Conservation (phyloP, 2,888 invertebrate species). For the Meiosimyza platycephala region DNA sequence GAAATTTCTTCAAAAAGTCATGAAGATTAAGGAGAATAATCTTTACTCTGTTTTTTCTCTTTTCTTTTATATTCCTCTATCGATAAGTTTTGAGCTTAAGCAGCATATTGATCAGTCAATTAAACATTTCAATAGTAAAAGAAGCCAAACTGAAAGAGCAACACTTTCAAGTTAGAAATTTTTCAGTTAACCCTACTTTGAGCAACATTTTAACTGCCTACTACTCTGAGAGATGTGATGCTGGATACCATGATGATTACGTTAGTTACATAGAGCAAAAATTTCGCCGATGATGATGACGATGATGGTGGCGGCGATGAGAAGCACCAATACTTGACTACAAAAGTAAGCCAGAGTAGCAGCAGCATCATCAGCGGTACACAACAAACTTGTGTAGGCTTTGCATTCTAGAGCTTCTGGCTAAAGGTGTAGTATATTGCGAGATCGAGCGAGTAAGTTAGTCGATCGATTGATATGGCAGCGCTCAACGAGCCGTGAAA, state of each 20-base stretch:
- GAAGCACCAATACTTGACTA: background rate
- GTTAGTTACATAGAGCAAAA: background rate
- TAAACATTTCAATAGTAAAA: no score
- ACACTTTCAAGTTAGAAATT: no score
- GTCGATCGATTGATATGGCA: slow-evolving; percentile 45
- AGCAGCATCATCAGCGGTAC: background rate
- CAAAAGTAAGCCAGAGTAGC: background rate
- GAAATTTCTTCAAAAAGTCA: no score
- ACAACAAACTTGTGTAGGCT: background rate
- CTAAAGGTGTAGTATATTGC: slow-evolving; percentile 39
- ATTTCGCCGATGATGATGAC: slow-evolving; percentile 16
- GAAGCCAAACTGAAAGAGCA: no score
- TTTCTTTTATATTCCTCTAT: no score
- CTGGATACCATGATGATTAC: slow-evolving; percentile 19
- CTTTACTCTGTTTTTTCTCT: no score
- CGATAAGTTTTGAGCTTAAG: no score
- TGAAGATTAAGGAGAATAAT: no score
- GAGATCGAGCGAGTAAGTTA: slow-evolving; percentile 43
- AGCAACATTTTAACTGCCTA: no score
- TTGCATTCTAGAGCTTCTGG: slow-evolving; percentile 25
- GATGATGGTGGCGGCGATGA: slow-evolving; percentile 1
- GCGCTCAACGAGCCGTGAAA: slow-evolving; percentile 66
- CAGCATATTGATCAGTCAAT: no score
- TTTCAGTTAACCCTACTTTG: no score
- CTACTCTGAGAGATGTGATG: background rate